phyloP scores from a whole-genome alignment of 2,888 invertebrate species.

The Chesias legatella region DNA sequence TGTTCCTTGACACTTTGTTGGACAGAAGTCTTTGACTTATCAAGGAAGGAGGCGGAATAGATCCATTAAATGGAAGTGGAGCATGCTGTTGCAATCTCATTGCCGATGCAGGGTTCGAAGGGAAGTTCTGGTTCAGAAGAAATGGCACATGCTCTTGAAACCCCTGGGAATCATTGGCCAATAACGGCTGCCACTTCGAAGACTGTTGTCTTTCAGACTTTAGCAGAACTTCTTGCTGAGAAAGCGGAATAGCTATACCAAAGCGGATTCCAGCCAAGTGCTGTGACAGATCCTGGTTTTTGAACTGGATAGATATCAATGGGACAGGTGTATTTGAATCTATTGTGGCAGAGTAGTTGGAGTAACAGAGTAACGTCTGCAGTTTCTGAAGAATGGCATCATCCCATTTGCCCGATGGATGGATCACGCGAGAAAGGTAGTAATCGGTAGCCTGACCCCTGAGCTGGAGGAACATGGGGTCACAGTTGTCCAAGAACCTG shows the following conservation, averaged over 20 bases:
- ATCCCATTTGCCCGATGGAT: constrained; percentile 77
- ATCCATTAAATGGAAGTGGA: constrained; percentile 56
- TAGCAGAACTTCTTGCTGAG: constrained; percentile 69
- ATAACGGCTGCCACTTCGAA: constrained; percentile 52
- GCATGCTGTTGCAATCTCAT: constrained; percentile 65
- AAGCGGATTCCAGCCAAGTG: constrained; percentile 65
- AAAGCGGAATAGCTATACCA: constrained; percentile 64
- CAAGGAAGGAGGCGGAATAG: constrained; percentile 44
- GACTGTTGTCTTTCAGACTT: constrained; percentile 38
- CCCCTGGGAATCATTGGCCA: constrained; percentile 42
- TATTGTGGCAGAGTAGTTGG: constrained; percentile 57
- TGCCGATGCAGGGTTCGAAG: constrained; percentile 66
- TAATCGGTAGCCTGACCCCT: constrained; percentile 82
- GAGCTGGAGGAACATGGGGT: constrained; percentile 68
- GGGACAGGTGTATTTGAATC: constrained; percentile 62
- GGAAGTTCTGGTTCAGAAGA: constrained; percentile 66
- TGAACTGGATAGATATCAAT: constrained; percentile 69
- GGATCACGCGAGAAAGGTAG: constrained; percentile 79
- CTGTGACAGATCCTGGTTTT: constrained; percentile 71
- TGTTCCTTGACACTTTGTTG: constrained; percentile 58
- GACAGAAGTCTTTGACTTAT: constrained; percentile 58
- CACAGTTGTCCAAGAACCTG: constrained; percentile 77
- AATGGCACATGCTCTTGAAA: constrained; percentile 68
- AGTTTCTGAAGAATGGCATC: constrained; percentile 61
- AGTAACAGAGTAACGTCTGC: constrained; percentile 64